Evolutionary conservation across 2,797 vertebrate genomes (phyloP), one percentile per base, ranked within the genome.

Genomic region (Podarcis siculus): DNA sequence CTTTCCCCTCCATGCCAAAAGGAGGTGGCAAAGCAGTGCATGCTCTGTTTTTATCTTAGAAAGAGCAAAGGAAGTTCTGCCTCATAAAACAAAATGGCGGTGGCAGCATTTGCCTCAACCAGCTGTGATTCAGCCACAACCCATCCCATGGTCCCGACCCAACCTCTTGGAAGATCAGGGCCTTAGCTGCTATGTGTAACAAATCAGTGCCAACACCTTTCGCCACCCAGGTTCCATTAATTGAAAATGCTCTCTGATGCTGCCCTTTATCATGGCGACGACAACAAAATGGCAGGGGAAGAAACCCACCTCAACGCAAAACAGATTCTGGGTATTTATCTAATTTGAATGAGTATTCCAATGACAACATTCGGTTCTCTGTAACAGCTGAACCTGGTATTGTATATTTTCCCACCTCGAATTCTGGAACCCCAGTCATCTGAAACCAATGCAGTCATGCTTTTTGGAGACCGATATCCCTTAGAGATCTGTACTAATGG

Each of bases 401-500:
- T 87, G 76, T 77, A n/a, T 39, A 37, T 80, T 45, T 35, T 13
- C n/a, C 30, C 15, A 42, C 13, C 12, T 64, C 30, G 2, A 75
- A 25, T 81, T 73, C 78, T 81, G 86, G 2, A 72, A 86, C 83
- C 1, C 1, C 42, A 81, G 73, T 90, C 83, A 6, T 73, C 2
- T 30, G 0, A 42, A 82, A 77, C 42, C 83, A 75, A 39, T 12
- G 17, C 71, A 91, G 76, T 35, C 82, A 90, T 88, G 90, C 80
- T 80, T 94, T 75, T 13, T 32, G 32, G 3, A 19, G 12, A 82
- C 76, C 73, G 35, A 77, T 39, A 49, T 42, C 86, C 83, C 92
- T 90, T 42, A 2, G 81, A 83, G 82, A 88, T 69, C 39, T 69
- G 83, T 86, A 86, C 88, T 0, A 9, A 85, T 7, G 17, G 87